A percentile compares a stretch with the other conserved stretches of the same genome.
These are phyloP conservation scores for Canis aureus DNA, from an alignment of 2,113 vertebrate genomes.

Conservation along the genomic window DNA sequence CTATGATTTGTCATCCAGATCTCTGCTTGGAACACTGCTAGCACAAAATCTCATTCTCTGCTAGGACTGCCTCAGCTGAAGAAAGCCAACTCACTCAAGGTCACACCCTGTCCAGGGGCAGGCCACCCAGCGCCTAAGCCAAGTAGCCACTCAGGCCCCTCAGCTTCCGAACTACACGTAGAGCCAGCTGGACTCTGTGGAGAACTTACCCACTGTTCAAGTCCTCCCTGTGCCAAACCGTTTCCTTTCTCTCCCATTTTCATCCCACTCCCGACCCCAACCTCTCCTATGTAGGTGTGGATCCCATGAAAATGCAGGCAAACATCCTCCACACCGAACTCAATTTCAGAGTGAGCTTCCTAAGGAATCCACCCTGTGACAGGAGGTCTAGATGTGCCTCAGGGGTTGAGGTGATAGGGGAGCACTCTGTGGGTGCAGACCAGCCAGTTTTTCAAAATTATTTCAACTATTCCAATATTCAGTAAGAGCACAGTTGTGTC, in stretches of 20 bases:
- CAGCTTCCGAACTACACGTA: neutral
- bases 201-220: neutral
- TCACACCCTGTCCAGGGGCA: neutral
- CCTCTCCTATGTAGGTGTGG: neutral
- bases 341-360: neutral
- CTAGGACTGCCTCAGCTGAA: neutral
- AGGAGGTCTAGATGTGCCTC: no score
- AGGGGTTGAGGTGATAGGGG: neutral
- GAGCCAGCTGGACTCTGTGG: neutral
- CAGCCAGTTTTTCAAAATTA: neutral
- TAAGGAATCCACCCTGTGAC: neutral
- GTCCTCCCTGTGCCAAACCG: neutral
- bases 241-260: neutral
- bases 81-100: neutral
- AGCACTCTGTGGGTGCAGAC: neutral
- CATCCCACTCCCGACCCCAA: rapidly evolving
- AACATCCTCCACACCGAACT: neutral
- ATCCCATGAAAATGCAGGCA: neutral
- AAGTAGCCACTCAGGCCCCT: neutral
- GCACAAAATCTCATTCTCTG: neutral
- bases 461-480: neutral
- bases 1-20: rapidly evolving
- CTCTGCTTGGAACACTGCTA: neutral
- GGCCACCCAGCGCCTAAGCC: neutral
- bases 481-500: no score